phyloP scores from a whole-genome alignment of 2,888 invertebrate genomes.

The Agrotis clavis region DNA sequence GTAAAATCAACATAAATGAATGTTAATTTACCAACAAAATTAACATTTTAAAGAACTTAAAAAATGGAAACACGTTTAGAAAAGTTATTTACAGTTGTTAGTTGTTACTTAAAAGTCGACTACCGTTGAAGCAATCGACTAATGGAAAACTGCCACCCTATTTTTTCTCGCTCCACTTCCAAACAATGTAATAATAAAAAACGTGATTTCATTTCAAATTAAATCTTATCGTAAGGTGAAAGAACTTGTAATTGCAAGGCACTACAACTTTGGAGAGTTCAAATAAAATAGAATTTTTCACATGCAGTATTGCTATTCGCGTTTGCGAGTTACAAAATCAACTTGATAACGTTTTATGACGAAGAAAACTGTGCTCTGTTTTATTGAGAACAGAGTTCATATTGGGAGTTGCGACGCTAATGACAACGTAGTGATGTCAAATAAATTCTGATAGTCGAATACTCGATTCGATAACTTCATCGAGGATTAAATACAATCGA shows the following conservation, averaged over 20 bases:
- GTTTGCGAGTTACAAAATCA: slow-evolving; percentile 40
- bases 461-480: not conserved
- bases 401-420: slow-evolving; percentile 5
- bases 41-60: slow-evolving; percentile 15
- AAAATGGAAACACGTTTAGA: slow-evolving; percentile 27
- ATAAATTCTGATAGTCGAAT: slow-evolving; percentile 7
- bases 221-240: slow-evolving; percentile 46
- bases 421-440: slow-evolving; percentile 12
- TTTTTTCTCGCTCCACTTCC: slow-evolving; percentile 53
- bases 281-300: slow-evolving; percentile 42
- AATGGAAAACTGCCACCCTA: slow-evolving; percentile 61
- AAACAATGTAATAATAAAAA: slow-evolving; percentile 48
- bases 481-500: not conserved
- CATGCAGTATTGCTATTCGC: slow-evolving; percentile 30
- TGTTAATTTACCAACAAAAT: slow-evolving; percentile 26
- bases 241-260: slow-evolving; percentile 43
- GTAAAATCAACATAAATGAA: slow-evolving; percentile 9
- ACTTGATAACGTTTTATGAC: slow-evolving; percentile 28
- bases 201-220: slow-evolving; percentile 41
- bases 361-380: slow-evolving; percentile 41
- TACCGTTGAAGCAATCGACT: slow-evolving; percentile 63
- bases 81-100: slow-evolving; percentile 47
- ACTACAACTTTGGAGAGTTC: slow-evolving; percentile 2
- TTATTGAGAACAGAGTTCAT: slow-evolving; percentile 20
- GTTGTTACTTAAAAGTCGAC: slow-evolving; percentile 53